Conservation (phyloP, 2,113 vertebrate genomes). For the Ptilorrhoa leucosticta region DNA sequence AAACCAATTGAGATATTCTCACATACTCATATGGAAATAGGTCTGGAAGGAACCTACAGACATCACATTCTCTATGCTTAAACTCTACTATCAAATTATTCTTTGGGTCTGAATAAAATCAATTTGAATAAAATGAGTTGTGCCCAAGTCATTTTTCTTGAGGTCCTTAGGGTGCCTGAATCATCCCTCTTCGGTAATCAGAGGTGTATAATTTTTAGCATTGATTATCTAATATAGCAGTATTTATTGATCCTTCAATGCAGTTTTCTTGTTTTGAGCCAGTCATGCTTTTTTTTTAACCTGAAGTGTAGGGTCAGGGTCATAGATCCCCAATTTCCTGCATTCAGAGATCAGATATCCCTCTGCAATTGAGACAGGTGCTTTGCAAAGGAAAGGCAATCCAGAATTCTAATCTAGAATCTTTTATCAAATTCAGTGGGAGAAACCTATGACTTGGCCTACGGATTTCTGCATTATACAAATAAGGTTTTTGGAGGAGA, state of each 20-base stretch:
- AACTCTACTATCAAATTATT: neutral
- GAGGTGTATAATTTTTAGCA: neutral
- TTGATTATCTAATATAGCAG: neutral
- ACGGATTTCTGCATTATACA: neutral
- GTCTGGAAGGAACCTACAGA: neutral
- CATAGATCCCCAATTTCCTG: neutral
- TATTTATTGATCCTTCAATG: neutral
- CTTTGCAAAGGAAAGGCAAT: neutral
- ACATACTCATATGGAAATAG: neutral
- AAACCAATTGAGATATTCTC: neutral
- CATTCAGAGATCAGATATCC: neutral
- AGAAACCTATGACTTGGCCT: neutral
- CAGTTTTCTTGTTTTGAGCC: neutral
- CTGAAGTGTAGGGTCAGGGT: neutral
- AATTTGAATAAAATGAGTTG: neutral
- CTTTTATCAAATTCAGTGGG: neutral
- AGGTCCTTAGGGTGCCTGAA: neutral
- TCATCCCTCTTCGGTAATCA: neutral
- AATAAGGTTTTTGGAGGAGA: neutral
- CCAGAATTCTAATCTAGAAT: neutral
- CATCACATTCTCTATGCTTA: neutral
- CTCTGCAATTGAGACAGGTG: neutral
- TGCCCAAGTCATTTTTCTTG: neutral
- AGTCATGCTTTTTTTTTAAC: neutral
- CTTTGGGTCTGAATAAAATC: neutral